Evolutionary conservation across 2,888 invertebrate genomes (phyloP).

Genomic region (Cephus pulcher): DNA sequence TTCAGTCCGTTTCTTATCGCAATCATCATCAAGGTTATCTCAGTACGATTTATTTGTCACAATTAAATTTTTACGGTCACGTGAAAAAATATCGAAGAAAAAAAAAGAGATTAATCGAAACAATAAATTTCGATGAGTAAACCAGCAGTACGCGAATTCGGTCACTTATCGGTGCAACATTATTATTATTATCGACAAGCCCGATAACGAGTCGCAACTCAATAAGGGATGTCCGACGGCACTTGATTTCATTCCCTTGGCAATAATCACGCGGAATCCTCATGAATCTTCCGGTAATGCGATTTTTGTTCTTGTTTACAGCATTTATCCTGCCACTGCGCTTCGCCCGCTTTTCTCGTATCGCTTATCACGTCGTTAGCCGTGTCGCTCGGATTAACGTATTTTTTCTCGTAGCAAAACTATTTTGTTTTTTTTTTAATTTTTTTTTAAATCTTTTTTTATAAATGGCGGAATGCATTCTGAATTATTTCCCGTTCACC

Average conservation of each 20-base stretch:
- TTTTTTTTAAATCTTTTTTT: constrained; percentile 28
- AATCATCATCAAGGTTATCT: not conserved
- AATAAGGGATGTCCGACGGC: constrained; percentile 38
- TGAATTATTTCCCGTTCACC: constrained; percentile 22
- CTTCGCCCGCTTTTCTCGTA: not conserved
- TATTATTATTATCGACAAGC: not conserved
- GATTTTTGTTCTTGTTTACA: not conserved
- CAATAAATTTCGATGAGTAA: not conserved
- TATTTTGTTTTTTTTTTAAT: constrained; percentile 27
- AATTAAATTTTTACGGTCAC: not conserved
- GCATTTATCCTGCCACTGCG: not conserved
- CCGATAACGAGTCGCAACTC: constrained; percentile 19
- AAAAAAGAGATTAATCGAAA: not conserved
- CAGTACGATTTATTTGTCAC: not conserved
- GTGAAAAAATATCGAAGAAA: not conserved
- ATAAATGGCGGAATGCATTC: constrained; percentile 43
- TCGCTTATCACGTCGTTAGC: not conserved
- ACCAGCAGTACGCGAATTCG: not conserved
- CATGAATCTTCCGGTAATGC: not conserved
- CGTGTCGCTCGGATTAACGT: not conserved
- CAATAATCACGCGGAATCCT: not conserved
- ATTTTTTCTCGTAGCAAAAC: constrained; percentile 30
- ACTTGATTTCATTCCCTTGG: constrained; percentile 9
- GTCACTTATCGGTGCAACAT: not conserved
- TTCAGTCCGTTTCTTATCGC: not conserved